These are phyloP conservation scores for Coenonympha glycerion DNA, from an alignment of 2,888 invertebrate species.

Conservation along the genomic window DNA sequence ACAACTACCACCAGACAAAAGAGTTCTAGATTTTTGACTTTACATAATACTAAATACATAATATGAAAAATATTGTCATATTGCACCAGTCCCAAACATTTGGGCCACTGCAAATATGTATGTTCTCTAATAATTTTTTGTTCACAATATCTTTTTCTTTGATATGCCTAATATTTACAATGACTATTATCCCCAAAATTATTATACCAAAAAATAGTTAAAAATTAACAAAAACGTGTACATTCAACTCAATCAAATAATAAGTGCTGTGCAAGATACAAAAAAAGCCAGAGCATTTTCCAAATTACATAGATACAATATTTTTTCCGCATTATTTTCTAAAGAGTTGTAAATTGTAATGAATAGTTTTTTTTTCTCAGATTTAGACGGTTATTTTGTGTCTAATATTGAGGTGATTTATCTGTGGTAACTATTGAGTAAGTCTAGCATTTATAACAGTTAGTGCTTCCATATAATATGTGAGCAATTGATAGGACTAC, in stretches of 20 bases:
- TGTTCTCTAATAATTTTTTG: slow-evolving; percentile 25
- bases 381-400: not conserved
- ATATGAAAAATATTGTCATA: slow-evolving; percentile 51
- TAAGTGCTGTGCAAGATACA: slow-evolving; percentile 12
- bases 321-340: not conserved
- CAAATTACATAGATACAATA: not conserved
- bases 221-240: not conserved
- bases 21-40: not conserved
- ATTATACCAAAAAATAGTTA: not conserved
- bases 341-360: slow-evolving; percentile 8
- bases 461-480: too few species aligned
- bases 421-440: too few species aligned
- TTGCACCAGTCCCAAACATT: slow-evolving; percentile 37
- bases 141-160: slow-evolving; percentile 28
- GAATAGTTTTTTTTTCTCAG: not conserved
- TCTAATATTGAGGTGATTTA: not conserved
- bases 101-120: slow-evolving; percentile 15
- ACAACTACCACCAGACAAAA: not conserved
- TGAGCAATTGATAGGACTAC: too few species aligned
- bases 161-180: slow-evolving; percentile 41
- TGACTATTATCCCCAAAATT: not conserved
- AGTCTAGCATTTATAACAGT: too few species aligned
- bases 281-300: slow-evolving; percentile 4
- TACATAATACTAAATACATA: slow-evolving; percentile 12
- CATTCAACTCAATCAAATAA: slow-evolving; percentile 5